phyloP scores from a whole-genome alignment of 2,113 vertebrate species.

The Trematomus loennbergii region DNA sequence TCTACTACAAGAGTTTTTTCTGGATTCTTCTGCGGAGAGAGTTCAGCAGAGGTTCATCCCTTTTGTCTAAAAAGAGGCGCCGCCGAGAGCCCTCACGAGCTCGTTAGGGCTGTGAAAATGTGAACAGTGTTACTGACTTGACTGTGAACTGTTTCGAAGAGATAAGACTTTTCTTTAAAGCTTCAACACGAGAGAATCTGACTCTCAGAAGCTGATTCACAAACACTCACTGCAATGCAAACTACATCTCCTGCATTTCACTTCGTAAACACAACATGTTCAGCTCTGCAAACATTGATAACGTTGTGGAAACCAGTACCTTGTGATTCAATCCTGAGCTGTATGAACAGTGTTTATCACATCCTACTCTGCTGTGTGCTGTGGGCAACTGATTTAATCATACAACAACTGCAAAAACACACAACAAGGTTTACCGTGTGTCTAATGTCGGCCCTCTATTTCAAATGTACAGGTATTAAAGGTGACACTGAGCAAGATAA shows the following conservation, averaged over 20 bases:
- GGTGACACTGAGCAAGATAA: constrained; percentile 17
- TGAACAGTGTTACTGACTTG: constrained; percentile 40
- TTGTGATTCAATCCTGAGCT: too few relatives aligned
- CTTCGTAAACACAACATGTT: neutral
- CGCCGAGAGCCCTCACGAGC: neutral
- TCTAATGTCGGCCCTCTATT: neutral
- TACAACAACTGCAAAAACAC: neutral
- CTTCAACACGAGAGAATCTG: neutral
- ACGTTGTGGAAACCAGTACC: neutral
- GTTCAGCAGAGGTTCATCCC: constrained; percentile 51
- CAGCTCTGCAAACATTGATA: neutral
- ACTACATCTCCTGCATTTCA: constrained; percentile 7
- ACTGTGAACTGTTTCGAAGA: constrained; percentile 17
- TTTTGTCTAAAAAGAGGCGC: neutral
- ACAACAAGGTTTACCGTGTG: neutral
- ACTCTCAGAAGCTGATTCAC: neutral
- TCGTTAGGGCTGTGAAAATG: neutral
- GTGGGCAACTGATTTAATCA: neutral
- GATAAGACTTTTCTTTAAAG: neutral
- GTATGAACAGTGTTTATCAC: neutral
- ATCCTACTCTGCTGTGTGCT: neutral
- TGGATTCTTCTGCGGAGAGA: neutral
- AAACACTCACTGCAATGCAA: neutral
- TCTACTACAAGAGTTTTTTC: neutral
- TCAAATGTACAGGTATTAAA: constrained; percentile 11